Percentiles rank a stretch among this genome's conserved stretches.
These are phyloP conservation scores for Drosophila pseudotakahashii DNA, from an alignment of 2,888 invertebrate species.

Conservation along the genomic window DNA sequence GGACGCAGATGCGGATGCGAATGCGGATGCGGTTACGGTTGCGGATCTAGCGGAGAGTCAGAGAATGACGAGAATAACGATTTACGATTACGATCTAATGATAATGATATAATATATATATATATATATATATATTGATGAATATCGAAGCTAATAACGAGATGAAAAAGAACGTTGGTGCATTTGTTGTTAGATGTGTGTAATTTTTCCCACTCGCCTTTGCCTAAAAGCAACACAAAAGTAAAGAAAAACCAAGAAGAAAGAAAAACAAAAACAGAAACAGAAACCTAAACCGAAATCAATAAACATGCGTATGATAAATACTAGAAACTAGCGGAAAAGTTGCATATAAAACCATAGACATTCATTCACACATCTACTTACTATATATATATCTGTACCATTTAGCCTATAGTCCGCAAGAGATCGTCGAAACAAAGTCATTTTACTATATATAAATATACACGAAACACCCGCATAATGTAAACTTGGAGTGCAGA, in stretches of 20 bases:
- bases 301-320: slow-evolving; percentile 23
- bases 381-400: slow-evolving; percentile 21
- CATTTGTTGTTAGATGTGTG: slow-evolving; percentile 78
- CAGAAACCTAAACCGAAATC: slow-evolving; percentile 11
- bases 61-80: slow-evolving; percentile 32
- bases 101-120: slow-evolving; percentile 30
- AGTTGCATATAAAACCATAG: slow-evolving; percentile 32
- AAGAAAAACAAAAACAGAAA: neutral
- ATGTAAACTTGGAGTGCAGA: slow-evolving; percentile 15
- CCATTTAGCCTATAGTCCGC: slow-evolving; percentile 37
- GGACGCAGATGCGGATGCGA: slow-evolving; percentile 13
- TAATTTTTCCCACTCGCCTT: slow-evolving; percentile 66
- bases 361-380: slow-evolving; percentile 28
- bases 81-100: slow-evolving; percentile 24
- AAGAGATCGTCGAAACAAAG: slow-evolving; percentile 33
- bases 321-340: slow-evolving; percentile 30
- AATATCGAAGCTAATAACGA: slow-evolving; percentile 28
- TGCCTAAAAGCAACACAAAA: slow-evolving; percentile 49
- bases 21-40: slow-evolving; percentile 3
- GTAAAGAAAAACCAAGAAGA: slow-evolving; percentile 15
- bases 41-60: slow-evolving; percentile 17
- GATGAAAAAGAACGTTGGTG: slow-evolving; percentile 65
- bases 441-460: slow-evolving; percentile 42
- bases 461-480: slow-evolving; percentile 10
- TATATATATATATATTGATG: slow-evolving; percentile 40